phyloP scores from a whole-genome alignment of 1,140 invertebrate genomes.

The Leptonema lineaticorne region DNA sequence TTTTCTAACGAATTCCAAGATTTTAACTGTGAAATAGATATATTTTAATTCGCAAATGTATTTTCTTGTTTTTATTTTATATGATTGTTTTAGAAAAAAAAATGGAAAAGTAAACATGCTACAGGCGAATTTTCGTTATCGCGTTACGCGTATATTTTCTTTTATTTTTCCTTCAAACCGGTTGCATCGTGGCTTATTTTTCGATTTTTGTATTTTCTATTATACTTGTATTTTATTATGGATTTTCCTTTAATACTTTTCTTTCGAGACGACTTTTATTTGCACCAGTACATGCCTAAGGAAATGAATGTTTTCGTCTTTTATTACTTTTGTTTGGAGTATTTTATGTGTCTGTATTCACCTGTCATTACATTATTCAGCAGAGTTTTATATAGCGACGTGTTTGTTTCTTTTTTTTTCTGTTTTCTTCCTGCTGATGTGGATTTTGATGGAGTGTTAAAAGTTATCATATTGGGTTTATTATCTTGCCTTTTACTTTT shows the following conservation, averaged over 20 bases:
- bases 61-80: background rate
- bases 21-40: too few relatives aligned
- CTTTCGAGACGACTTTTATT: constrained; percentile 28
- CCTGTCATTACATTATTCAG: constrained; percentile 11
- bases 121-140: constrained; percentile 6
- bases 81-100: background rate
- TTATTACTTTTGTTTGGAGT: constrained; percentile 28
- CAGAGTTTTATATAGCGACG: too few relatives aligned
- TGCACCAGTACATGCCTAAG: constrained; percentile 10
- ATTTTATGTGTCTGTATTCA: constrained; percentile 28
- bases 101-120: too few relatives aligned
- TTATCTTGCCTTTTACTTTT: constrained; percentile 2
- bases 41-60: background rate
- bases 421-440: background rate
- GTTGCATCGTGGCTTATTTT: background rate
- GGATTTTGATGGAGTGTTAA: background rate
- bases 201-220: constrained; percentile 12
- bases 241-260: constrained; percentile 27
- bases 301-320: constrained; percentile 34
- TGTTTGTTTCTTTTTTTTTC: too few relatives aligned
- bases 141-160: too few relatives aligned
- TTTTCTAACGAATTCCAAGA: background rate
- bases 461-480: constrained; percentile 17
- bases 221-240: background rate
- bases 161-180: constrained; percentile 15